Percentiles rank a stretch among this genome's conserved stretches.
Evolutionary conservation across 2,797 vertebrate species (phyloP).

Genomic region (Coregonus suidteri): DNA sequence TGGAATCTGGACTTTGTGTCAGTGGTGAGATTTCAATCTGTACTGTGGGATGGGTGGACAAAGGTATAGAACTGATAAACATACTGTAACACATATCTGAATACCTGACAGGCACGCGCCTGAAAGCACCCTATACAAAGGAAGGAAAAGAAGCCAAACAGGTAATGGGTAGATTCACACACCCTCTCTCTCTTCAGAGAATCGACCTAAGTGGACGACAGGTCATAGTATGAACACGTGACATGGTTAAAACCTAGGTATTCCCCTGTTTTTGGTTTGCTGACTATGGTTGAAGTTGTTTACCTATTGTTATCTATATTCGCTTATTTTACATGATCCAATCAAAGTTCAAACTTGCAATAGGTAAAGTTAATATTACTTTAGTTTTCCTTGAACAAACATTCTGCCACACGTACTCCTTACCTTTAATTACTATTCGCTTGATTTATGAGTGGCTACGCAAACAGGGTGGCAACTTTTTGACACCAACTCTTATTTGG

Average conservation of each 20-base stretch:
- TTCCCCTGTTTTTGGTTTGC: constrained; percentile 1
- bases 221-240: constrained; percentile 38
- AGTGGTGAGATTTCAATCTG: constrained; percentile 20
- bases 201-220: constrained; percentile 32
- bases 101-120: not conserved
- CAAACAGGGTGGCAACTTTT: not conserved
- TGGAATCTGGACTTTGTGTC: constrained; percentile 53
- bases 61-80: constrained; percentile 53
- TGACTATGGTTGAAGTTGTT: not conserved
- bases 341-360: not conserved
- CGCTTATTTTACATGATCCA: not conserved
- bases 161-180: not conserved
- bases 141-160: no score
- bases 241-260: not conserved
- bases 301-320: not conserved
- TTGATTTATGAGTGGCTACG: not conserved
- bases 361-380: not conserved
- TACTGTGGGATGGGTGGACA: constrained; percentile 18
- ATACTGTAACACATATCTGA: no score
- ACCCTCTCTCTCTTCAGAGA: not conserved
- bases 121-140: not conserved
- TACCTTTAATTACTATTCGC: not conserved
- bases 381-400: not conserved
- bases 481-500: not conserved
- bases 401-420: not conserved